Evolutionary conservation across 2,888 invertebrate species (phyloP).

Genomic region (Brenthis hecate): DNA sequence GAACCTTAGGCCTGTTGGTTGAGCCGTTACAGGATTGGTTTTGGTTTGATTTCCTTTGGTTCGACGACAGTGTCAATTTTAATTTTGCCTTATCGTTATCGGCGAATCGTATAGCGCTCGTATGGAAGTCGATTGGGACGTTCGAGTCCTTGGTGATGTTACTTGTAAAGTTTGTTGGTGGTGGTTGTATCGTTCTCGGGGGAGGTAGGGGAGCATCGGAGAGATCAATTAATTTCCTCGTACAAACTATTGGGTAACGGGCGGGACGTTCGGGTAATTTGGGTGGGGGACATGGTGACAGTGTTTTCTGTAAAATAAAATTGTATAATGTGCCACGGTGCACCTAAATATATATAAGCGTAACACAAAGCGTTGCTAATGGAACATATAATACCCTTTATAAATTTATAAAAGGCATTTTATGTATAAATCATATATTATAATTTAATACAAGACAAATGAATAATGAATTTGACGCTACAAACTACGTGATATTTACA

Average conservation of each 20-base stretch:
- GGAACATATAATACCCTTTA: slow-evolving; percentile 16
- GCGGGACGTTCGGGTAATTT: slow-evolving; percentile 75
- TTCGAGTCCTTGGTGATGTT: slow-evolving; percentile 67
- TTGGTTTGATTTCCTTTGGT: slow-evolving; percentile 56
- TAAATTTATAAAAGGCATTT: slow-evolving; percentile 14
- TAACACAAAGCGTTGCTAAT: slow-evolving; percentile 31
- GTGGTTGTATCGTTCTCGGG: slow-evolving; percentile 58
- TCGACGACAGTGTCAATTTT: slow-evolving; percentile 65
- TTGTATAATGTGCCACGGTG: slow-evolving; percentile 73
- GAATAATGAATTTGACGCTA: slow-evolving; percentile 8
- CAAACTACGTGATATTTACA: slow-evolving; percentile 32
- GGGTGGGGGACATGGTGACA: slow-evolving; percentile 73
- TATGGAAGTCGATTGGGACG: slow-evolving; percentile 62
- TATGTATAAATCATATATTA: slow-evolving; percentile 29
- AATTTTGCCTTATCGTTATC: slow-evolving; percentile 69
- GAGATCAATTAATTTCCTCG: slow-evolving; percentile 70
- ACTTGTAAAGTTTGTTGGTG: slow-evolving; percentile 65
- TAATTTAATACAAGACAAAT: slow-evolving; percentile 9
- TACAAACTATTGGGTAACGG: slow-evolving; percentile 75
- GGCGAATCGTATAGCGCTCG: slow-evolving; percentile 76
- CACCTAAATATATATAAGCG: slow-evolving; percentile 62
- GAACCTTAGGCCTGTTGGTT: slow-evolving; percentile 41
- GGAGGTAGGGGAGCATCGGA: slow-evolving; percentile 73
- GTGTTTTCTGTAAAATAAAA: slow-evolving; percentile 79
- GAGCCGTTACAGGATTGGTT: slow-evolving; percentile 51